A percentile compares a stretch with the other conserved stretches of the same genome.
These are phyloP conservation scores for Hypena proboscidalis DNA, from an alignment of 2,888 invertebrate genomes.

Conservation along the genomic window DNA sequence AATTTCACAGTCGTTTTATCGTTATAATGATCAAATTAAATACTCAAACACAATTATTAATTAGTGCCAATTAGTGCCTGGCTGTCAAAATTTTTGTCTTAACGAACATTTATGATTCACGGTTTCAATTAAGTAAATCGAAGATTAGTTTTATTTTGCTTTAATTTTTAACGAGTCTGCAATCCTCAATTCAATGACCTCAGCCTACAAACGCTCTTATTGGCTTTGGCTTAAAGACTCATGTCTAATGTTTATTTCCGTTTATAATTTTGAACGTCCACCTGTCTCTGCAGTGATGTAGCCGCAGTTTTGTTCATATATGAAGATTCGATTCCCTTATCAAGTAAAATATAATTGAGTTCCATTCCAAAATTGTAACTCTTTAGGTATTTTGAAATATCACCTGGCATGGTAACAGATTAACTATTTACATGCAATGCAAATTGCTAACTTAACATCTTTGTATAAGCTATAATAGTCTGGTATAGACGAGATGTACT, in stretches of 20 bases:
- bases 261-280: constrained; percentile 12
- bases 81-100: constrained; percentile 37
- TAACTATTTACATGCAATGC: no score
- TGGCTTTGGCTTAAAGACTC: constrained; percentile 4
- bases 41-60: constrained; percentile 45
- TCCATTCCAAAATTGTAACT: no score
- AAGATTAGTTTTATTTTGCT: constrained; percentile 39
- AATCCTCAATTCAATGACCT: constrained; percentile 8
- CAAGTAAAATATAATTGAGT: no score
- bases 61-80: constrained; percentile 38
- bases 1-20: constrained; percentile 45
- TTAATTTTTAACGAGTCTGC: constrained; percentile 31
- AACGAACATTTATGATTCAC: constrained; percentile 49
- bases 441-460: no score
- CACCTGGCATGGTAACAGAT: no score
- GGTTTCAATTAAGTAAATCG: constrained; percentile 47
- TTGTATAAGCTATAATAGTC: no score
- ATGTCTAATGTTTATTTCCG: constrained; percentile 15
- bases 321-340: no score
- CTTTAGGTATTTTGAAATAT: no score
- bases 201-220: constrained; percentile 5
- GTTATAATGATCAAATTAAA: constrained; percentile 40
- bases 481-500: no score
- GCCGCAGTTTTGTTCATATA: no score
- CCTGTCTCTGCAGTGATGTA: no score